phyloP scores from a whole-genome alignment of 2,113 vertebrate species.

The Tringa solitaria region DNA sequence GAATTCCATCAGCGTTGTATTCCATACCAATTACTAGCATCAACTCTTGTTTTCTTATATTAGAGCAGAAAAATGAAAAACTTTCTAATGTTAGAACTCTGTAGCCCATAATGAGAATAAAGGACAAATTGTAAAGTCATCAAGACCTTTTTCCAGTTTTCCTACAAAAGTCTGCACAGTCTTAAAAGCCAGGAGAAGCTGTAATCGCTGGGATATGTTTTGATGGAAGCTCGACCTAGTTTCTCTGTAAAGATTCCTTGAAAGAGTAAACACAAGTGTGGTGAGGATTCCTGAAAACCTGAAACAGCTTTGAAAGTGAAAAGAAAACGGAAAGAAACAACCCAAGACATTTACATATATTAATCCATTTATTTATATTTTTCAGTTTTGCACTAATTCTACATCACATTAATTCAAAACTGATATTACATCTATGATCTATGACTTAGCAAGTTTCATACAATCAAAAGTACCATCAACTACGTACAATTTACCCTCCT shows the following conservation, averaged over 20 bases:
- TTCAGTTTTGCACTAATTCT: neutral
- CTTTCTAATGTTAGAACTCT: neutral
- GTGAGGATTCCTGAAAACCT: neutral
- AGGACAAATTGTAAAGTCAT: neutral
- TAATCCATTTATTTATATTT: constrained; percentile 31
- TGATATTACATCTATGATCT: neutral
- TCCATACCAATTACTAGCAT: neutral
- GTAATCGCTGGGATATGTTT: neutral
- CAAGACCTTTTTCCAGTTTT: neutral
- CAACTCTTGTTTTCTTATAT: neutral
- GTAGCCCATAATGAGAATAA: neutral
- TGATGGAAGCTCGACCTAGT: neutral
- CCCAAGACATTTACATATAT: neutral
- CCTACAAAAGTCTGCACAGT: neutral
- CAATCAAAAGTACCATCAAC: constrained; percentile 7
- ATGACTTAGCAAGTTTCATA: neutral
- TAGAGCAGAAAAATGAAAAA: neutral
- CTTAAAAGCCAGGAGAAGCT: neutral
- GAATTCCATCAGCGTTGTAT: neutral
- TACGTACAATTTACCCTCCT: neutral
- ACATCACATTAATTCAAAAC: neutral
- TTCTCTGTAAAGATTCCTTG: neutral
- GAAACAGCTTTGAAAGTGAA: neutral
- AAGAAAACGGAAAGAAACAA: neutral
- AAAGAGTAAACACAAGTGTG: neutral